Evolutionary conservation across 1,140 invertebrate genomes (phyloP).

Genomic region (Drosophila tristis): DNA sequence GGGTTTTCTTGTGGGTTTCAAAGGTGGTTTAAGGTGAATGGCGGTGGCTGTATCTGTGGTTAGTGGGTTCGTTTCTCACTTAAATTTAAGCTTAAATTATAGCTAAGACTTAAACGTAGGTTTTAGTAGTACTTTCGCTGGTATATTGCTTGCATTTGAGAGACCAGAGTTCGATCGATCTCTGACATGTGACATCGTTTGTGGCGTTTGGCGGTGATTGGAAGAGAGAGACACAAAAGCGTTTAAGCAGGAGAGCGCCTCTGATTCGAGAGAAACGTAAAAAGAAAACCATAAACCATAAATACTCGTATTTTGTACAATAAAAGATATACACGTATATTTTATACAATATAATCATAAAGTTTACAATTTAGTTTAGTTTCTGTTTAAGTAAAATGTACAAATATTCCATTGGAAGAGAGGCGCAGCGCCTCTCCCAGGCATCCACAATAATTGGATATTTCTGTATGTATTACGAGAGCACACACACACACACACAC

Average conservation of each 20-base stretch:
- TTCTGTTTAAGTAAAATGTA: constrained; percentile 26
- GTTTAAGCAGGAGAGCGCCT: no score
- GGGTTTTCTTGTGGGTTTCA: background rate
- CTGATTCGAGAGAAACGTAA: no score
- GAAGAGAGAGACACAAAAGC: no score
- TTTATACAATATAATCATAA: constrained; percentile 26
- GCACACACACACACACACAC: constrained; percentile 43
- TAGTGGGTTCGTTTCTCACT: constrained; percentile 34
- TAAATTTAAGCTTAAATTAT: constrained; percentile 42
- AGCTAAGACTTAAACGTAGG: constrained; percentile 32
- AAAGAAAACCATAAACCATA: no score
- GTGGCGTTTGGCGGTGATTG: no score
- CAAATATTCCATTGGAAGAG: background rate
- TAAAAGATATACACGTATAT: no score
- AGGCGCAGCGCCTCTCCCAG: background rate
- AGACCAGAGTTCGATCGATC: no score
- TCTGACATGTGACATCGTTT: no score
- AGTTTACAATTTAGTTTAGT: constrained; percentile 19
- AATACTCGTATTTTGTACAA: no score
- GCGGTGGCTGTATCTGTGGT: constrained; percentile 17
- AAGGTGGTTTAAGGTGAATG: no score
- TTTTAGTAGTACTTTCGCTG: constrained; percentile 18
- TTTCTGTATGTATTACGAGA: constrained; percentile 19
- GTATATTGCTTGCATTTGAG: background rate
- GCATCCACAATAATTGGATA: constrained; percentile 35